phyloP scores from a whole-genome alignment of 2,113 vertebrate species.

The Pteruthius melanotis region DNA sequence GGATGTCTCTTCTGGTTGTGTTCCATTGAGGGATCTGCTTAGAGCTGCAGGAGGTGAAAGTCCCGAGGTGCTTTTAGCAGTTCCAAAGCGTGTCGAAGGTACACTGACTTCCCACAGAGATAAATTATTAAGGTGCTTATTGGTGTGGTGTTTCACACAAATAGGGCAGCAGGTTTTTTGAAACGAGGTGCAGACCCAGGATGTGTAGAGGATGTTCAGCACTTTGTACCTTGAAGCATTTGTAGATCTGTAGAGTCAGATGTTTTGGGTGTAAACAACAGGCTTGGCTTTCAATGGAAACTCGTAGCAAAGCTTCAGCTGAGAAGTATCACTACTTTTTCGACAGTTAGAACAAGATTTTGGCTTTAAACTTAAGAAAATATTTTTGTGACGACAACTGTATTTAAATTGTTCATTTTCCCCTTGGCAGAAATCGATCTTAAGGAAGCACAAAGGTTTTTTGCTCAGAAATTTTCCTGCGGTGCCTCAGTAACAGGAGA shows the following conservation, averaged over 20 bases:
- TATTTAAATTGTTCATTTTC: background rate
- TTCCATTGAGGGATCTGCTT: background rate
- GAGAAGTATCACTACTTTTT: background rate
- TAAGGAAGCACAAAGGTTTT: constrained; percentile 99
- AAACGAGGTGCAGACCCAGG: background rate
- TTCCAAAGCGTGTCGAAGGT: background rate
- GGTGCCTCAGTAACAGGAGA: constrained; percentile 97
- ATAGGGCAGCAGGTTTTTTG: background rate
- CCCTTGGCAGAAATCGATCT: constrained; percentile 89
- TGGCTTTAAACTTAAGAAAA: background rate
- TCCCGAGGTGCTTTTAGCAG: background rate
- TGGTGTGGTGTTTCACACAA: background rate
- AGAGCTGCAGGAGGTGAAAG: background rate
- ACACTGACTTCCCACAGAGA: background rate
- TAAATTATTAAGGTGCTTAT: background rate
- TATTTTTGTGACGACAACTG: background rate
- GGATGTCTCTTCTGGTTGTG: background rate
- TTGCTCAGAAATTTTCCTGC: constrained; percentile 99
- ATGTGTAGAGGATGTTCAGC: fast-evolving
- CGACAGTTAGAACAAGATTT: background rate
- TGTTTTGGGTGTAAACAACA: background rate
- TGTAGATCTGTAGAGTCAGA: background rate
- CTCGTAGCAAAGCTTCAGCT: background rate
- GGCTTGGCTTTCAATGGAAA: background rate
- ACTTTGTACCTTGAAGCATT: background rate